Evolutionary conservation across 2,113 vertebrate genomes (phyloP).

Genomic region (Rhizomys pruinosus): DNA sequence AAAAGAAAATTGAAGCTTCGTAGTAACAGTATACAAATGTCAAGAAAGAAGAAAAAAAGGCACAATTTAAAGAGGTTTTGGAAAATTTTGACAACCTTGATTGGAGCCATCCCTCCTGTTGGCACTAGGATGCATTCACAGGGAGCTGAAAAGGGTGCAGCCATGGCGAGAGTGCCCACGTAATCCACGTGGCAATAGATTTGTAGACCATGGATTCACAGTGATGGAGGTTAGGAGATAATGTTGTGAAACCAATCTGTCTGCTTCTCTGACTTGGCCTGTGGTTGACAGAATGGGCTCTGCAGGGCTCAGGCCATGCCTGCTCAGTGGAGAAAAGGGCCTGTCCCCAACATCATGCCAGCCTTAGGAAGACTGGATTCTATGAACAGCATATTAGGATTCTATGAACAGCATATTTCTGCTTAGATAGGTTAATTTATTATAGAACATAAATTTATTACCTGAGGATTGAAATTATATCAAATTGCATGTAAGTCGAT

Average conservation of each 20-base stretch:
- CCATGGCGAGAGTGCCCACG: rapidly evolving
- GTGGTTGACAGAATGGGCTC: background rate
- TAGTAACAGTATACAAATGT: too few species aligned
- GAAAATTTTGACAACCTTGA: background rate
- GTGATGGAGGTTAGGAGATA: background rate
- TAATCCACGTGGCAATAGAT: background rate
- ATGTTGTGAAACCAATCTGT: background rate
- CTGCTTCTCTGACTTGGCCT: background rate
- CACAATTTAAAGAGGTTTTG: too few species aligned
- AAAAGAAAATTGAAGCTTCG: too few species aligned
- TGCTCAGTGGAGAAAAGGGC: background rate
- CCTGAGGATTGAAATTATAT: background rate
- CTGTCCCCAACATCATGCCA: background rate
- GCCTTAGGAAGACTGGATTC: background rate
- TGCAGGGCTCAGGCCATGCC: background rate
- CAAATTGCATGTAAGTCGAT: background rate
- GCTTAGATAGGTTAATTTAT: background rate
- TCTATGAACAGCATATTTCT: background rate
- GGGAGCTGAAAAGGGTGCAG: background rate
- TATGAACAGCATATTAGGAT: background rate
- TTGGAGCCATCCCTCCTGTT: background rate
- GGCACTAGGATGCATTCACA: background rate
- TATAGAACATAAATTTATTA: background rate
- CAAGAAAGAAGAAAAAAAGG: too few species aligned
- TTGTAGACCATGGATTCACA: background rate